Evolutionary conservation across 1,140 invertebrate species (phyloP).

Genomic region (Diabrotica virgifera): DNA sequence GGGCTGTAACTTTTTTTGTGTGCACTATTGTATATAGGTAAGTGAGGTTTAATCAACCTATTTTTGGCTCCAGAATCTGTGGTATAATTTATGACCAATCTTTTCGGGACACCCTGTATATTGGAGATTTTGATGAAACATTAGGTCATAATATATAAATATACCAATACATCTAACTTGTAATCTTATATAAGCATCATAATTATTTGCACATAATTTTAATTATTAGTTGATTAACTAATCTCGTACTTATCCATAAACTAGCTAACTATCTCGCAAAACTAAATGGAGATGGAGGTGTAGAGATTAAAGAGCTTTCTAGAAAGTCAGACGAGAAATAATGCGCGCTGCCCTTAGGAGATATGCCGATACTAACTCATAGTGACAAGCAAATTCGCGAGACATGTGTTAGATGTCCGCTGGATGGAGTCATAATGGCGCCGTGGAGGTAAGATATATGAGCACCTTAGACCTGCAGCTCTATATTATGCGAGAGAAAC

Average conservation of each 20-base stretch:
- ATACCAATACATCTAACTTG: too few species aligned
- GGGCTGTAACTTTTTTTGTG: too few species aligned
- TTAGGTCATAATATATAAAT: too few species aligned
- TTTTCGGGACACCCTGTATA: too few species aligned
- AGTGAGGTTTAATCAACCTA: too few species aligned
- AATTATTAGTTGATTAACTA: slow-evolving; percentile 39
- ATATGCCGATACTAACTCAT: slow-evolving; percentile 50
- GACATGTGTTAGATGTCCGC: slow-evolving; percentile 47
- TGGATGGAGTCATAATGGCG: slow-evolving; percentile 40
- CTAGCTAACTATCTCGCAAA: not conserved
- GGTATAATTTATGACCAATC: too few species aligned
- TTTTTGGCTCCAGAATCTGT: too few species aligned
- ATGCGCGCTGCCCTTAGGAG: slow-evolving; percentile 44
- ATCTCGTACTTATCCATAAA: slow-evolving; percentile 44
- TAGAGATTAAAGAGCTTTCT: slow-evolving; percentile 49
- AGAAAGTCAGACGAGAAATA: slow-evolving; percentile 46
- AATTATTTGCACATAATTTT: too few species aligned
- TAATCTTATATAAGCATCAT: too few species aligned
- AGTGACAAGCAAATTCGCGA: slow-evolving; percentile 46
- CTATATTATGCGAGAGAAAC: slow-evolving; percentile 2
- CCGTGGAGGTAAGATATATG: slow-evolving; percentile 37
- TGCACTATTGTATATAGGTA: too few species aligned
- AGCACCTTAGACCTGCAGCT: slow-evolving; percentile 31
- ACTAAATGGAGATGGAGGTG: not conserved
- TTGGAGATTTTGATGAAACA: too few species aligned